Base-by-base conservation (phyloP, 2,888 invertebrate genomes). In the Drosophila subquinaria region DNA sequence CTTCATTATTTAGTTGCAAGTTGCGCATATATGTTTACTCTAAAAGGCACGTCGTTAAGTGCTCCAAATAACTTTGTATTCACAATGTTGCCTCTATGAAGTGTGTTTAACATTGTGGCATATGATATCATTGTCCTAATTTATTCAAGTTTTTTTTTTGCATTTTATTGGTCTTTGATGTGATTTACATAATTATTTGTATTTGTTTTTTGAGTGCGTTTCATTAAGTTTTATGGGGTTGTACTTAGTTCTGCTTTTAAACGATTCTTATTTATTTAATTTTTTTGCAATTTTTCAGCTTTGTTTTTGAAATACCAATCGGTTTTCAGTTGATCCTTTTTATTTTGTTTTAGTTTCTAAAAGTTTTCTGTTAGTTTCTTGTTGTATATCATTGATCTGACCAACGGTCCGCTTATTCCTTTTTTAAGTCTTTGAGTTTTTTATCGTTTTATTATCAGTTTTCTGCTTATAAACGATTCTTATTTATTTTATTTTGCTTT, bases 1-100 rank as follows among this genome's bases (percentile, higher is more conserved):
- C 45, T 45, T 36, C 15, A 36, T 60, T 27, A 20, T 30, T 60
- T 45, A 5, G 33, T 63, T 55, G 27, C 56, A 56, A 43, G 30
- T 17, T 40, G 11, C 42, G 55, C 13, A 56, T n/a, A 20, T 56
- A n/a, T 23, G 6, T 10, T 45, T 56, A 23, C 11, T 11, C 23
- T 11, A 6, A 45, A 43, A 57, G 56, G n/a, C 56, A 36, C 45
- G 8, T 36, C 30, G 30, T 30, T 8, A 30, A 23, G 45, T 45
- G 23, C 38, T 40, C 15, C 38, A 27, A 53, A 40, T 52, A 38
- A 27, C 40, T 9, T 57, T 47, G 40, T 15, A 9, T 3, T 3
- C 6, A 20, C 52, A 27, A 52, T 38, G 51, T 36, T 8, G 33
- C 51, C 17, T 4, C 42, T 17, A 2, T 20, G 20, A 4, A 43